Evolutionary conservation across 2,888 invertebrate species (phyloP).

Genomic region (Pandemis corylana): DNA sequence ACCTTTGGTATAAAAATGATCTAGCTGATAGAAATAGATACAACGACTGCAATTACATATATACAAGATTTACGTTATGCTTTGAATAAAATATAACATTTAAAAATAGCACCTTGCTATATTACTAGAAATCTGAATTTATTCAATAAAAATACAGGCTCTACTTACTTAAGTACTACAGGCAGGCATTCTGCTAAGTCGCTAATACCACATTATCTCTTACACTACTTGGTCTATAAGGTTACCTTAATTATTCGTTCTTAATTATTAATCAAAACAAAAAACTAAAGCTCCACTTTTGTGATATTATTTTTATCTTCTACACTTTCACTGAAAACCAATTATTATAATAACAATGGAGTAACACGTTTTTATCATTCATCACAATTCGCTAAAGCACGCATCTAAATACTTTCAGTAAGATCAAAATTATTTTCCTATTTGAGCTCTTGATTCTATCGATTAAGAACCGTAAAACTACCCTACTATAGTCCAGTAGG

Average conservation of each 20-base stretch:
- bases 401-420: not conserved
- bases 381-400: not conserved
- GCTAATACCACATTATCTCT: not conserved
- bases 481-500: too few relatives aligned
- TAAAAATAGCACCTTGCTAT: slow-evolving; percentile 32
- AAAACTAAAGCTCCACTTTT: not conserved
- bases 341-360: not conserved
- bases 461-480: too few relatives aligned
- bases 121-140: slow-evolving; percentile 3
- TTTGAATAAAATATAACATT: slow-evolving; percentile 3
- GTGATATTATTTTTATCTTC: not conserved
- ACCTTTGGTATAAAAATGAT: slow-evolving; percentile 28
- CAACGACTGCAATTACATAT: not conserved
- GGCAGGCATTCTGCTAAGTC: not conserved
- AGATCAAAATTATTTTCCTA: not conserved
- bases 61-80: not conserved
- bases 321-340: not conserved
- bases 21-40: not conserved
- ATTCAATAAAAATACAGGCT: not conserved
- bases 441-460: not conserved
- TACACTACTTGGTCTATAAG: slow-evolving; percentile 9
- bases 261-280: not conserved
- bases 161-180: slow-evolving; percentile 10
- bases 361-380: not conserved
- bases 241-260: not conserved